phyloP scores from a whole-genome alignment of 2,797 vertebrate genomes.

The Sebastes wilsoni region DNA sequence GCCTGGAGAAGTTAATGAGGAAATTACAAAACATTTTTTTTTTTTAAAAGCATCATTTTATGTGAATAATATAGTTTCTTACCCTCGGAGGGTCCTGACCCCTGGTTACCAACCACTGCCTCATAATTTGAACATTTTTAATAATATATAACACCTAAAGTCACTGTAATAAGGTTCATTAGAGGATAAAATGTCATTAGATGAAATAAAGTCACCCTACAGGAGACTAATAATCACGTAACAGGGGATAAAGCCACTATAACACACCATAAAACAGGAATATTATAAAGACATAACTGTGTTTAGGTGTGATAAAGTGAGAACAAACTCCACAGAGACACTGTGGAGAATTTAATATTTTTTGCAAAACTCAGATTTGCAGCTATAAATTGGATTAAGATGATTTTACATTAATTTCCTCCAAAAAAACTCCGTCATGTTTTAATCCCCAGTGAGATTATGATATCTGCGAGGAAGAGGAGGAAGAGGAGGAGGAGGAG shows the following conservation, averaged over 20 bases:
- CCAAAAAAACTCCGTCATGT: neutral
- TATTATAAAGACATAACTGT: neutral
- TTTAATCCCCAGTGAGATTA: conserved; percentile 54
- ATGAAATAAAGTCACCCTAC: neutral
- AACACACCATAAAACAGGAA: no score
- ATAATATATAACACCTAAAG: neutral
- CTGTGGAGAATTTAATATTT: neutral
- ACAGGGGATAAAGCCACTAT: neutral
- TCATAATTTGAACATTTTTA: neutral
- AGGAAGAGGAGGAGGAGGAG: neutral
- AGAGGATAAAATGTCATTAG: neutral
- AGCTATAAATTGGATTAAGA: conserved; percentile 30
- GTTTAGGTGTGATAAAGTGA: neutral
- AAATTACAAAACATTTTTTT: neutral
- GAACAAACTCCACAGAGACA: neutral
- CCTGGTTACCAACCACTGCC: neutral
- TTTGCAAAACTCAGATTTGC: neutral
- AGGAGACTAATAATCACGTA: neutral
- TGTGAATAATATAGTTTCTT: neutral
- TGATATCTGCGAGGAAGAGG: conserved; percentile 4
- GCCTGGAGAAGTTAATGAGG: neutral
- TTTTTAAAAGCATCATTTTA: neutral
- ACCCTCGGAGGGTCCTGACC: no score
- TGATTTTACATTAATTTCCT: neutral
- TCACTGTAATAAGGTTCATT: neutral